phyloP scores from a whole-genome alignment of 2,888 invertebrate species.

The Stegana nigrithorax region DNA sequence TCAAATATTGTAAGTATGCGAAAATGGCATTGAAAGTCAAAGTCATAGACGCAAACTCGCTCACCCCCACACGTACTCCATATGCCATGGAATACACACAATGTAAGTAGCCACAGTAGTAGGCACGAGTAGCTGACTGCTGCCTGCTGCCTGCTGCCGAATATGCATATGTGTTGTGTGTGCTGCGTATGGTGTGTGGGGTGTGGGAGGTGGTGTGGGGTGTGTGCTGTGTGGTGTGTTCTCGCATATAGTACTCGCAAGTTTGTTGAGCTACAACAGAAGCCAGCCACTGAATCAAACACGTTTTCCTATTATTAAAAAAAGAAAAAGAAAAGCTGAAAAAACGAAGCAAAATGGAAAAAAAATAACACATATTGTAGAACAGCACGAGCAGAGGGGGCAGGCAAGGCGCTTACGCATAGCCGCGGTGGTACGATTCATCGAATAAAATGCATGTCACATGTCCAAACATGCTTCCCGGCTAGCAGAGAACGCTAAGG shows the following conservation, averaged over 20 bases:
- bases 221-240: background rate
- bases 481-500: too few relatives aligned
- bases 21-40: constrained; percentile 4
- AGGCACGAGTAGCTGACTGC: too few relatives aligned
- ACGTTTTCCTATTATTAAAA: background rate
- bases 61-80: too few relatives aligned
- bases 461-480: background rate
- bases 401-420: background rate
- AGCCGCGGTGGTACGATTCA: too few relatives aligned
- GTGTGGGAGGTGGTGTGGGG: background rate
- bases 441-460: constrained; percentile 1
- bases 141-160: too few relatives aligned
- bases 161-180: background rate
- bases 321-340: background rate
- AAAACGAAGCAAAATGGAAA: background rate
- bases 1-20: constrained; percentile 9
- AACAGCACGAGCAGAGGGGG: too few relatives aligned
- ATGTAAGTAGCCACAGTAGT: too few relatives aligned
- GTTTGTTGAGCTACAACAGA: too few relatives aligned
- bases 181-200: too few relatives aligned
- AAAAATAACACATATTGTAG: background rate
- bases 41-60: background rate
- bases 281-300: background rate
- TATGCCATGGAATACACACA: too few relatives aligned
- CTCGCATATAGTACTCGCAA: background rate